Evolutionary conservation across 2,888 invertebrate species (phyloP).

Genomic region (Drosophila colorata): DNA sequence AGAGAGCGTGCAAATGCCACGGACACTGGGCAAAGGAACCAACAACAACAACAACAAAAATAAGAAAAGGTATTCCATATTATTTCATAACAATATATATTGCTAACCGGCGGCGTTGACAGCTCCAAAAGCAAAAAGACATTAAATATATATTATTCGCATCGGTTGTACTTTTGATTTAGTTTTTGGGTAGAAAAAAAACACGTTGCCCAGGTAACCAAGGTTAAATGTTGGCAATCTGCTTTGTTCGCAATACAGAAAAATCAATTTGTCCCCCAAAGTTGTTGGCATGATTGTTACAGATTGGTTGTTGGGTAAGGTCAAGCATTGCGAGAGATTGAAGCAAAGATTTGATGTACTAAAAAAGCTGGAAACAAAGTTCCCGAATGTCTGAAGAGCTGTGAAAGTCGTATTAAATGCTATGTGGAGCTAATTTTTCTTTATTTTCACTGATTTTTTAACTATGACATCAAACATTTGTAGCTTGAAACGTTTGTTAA

Average conservation of each 20-base stretch:
- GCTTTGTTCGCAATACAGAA: slow-evolving; percentile 43
- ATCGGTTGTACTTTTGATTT: slow-evolving; percentile 37
- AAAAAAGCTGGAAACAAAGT: neutral
- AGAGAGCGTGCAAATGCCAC: slow-evolving; percentile 18
- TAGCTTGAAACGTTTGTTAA: too few species aligned
- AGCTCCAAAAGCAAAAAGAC: slow-evolving; percentile 28
- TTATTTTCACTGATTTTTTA: too few species aligned
- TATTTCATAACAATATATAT: slow-evolving; percentile 55
- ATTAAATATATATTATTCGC: slow-evolving; percentile 2
- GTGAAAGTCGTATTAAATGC: too few species aligned
- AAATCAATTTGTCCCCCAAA: slow-evolving; percentile 60
- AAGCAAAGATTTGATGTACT: neutral
- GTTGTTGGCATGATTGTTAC: slow-evolving; percentile 10
- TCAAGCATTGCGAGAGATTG: slow-evolving; percentile 26
- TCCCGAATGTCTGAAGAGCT: neutral
- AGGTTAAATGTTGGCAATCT: slow-evolving; percentile 57
- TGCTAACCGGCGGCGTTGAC: slow-evolving; percentile 43
- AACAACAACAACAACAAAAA: neutral
- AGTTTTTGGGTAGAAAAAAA: slow-evolving; percentile 6
- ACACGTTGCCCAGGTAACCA: slow-evolving; percentile 46
- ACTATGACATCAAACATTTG: too few species aligned
- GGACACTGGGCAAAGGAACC: slow-evolving; percentile 13
- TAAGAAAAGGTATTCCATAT: slow-evolving; percentile 20
- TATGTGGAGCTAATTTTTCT: too few species aligned
- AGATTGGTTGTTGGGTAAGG: slow-evolving; percentile 29